These are phyloP conservation scores for Philotrypesis tridentata DNA, from an alignment of 1,140 invertebrate genomes.

Conservation along the genomic window DNA sequence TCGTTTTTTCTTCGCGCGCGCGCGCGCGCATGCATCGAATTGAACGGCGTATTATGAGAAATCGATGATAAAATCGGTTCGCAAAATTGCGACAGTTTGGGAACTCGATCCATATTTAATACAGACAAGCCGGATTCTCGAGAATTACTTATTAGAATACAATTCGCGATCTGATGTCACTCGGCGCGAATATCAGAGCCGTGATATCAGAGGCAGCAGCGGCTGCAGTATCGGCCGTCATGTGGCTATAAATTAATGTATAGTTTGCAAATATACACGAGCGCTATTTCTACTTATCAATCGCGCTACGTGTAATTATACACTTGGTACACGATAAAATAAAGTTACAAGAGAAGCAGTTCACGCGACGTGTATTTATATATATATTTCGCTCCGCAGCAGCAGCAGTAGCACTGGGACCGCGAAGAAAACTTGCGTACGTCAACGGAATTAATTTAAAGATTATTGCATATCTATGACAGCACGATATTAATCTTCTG, in stretches of 20 bases:
- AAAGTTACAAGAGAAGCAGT: not conserved
- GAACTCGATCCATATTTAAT: not conserved
- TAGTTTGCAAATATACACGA: not conserved
- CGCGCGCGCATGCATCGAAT: too few species aligned
- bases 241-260: not conserved
- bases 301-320: not conserved
- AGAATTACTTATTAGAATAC: not conserved
- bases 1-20: too few species aligned
- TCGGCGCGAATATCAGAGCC: not conserved
- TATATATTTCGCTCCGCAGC: too few species aligned
- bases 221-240: too few species aligned
- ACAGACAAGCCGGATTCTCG: not conserved
- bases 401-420: too few species aligned
- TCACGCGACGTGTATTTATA: not conserved
- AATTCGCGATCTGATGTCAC: not conserved
- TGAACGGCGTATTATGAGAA: too few species aligned
- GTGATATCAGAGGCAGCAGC: not conserved
- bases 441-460: not conserved
- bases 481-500: conserved; percentile 9
- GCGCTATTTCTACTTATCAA: not conserved
- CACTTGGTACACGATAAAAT: not conserved
- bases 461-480: not conserved
- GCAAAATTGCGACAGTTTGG: not conserved
- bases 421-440: not conserved
- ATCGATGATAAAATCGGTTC: too few species aligned